Evolutionary conservation across 1,140 invertebrate species (phyloP).

Genomic region (Brachionus paranguensis): DNA sequence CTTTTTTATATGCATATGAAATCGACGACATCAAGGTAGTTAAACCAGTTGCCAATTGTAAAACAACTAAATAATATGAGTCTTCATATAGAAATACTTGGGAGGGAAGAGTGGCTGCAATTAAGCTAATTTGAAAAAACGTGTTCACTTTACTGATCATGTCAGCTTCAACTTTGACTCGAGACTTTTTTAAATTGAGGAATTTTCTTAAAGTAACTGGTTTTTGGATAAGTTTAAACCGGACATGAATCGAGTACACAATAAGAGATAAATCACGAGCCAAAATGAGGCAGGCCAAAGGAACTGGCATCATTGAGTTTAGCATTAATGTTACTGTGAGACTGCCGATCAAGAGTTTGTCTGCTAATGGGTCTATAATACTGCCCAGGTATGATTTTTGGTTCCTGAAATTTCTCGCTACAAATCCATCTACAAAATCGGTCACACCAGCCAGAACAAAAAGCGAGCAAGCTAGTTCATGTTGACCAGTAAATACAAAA

Average conservation of each 20-base stretch:
- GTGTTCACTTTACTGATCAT: slow-evolving; percentile 7
- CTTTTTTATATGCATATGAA: slow-evolving; percentile 15
- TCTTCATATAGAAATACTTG: slow-evolving; percentile 17
- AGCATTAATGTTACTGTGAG: background rate
- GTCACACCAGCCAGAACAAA: slow-evolving; percentile 26
- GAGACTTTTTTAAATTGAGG: slow-evolving; percentile 15
- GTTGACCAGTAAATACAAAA: slow-evolving; percentile 19
- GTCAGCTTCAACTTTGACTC: background rate
- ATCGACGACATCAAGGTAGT: slow-evolving; percentile 1
- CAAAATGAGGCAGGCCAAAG: background rate
- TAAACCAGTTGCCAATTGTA: background rate
- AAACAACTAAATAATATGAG: background rate
- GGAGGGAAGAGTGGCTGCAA: slow-evolving; percentile 3
- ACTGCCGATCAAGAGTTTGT: slow-evolving; percentile 31
- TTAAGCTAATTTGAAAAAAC: slow-evolving; percentile 10
- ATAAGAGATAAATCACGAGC: slow-evolving; percentile 9
- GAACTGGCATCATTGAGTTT: background rate
- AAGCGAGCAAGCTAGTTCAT: background rate
- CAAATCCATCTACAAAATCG: slow-evolving; percentile 9
- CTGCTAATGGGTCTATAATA: slow-evolving; percentile 32
- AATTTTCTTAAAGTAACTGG: slow-evolving; percentile 17
- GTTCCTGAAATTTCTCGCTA: slow-evolving; percentile 7
- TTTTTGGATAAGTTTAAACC: background rate
- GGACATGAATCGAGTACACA: background rate
- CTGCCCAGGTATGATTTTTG: slow-evolving; percentile 10